A percentile compares a stretch with the other conserved stretches of the same genome.
Conservation (phyloP, 2,113 vertebrate genomes). For the Ciconia stormi region DNA sequence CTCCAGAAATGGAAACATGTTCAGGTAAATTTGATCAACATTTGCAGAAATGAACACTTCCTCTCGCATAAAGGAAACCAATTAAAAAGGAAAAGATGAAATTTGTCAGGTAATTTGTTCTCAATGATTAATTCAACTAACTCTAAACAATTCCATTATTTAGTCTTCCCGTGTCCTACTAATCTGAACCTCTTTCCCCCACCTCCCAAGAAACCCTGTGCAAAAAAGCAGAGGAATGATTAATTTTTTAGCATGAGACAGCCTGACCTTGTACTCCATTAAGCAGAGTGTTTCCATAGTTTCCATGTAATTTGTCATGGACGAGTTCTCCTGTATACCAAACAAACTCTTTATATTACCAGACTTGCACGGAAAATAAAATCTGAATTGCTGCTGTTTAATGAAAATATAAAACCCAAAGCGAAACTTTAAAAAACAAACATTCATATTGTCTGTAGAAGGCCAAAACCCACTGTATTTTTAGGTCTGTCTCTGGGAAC, state of each 20-base stretch:
- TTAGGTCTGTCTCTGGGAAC: neutral
- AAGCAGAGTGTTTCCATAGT: conserved; percentile 27
- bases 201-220: neutral
- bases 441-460: neutral
- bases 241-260: conserved; percentile 18
- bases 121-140: neutral
- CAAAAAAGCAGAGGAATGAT: neutral
- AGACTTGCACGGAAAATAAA: neutral
- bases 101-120: neutral
- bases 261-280: neutral
- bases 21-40: neutral
- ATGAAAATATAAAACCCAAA: neutral
- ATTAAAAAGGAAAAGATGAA: neutral
- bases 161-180: neutral
- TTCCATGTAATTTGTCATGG: conserved; percentile 10
- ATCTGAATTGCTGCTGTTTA: neutral
- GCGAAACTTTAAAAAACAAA: neutral
- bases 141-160: neutral
- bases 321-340: neutral
- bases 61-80: neutral
- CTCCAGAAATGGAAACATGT: neutral
- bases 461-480: neutral
- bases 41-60: neutral
- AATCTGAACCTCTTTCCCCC: neutral
- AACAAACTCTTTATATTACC: neutral